phyloP scores from a whole-genome alignment of 23 tunicate species.

The Ascidia mentula region DNA sequence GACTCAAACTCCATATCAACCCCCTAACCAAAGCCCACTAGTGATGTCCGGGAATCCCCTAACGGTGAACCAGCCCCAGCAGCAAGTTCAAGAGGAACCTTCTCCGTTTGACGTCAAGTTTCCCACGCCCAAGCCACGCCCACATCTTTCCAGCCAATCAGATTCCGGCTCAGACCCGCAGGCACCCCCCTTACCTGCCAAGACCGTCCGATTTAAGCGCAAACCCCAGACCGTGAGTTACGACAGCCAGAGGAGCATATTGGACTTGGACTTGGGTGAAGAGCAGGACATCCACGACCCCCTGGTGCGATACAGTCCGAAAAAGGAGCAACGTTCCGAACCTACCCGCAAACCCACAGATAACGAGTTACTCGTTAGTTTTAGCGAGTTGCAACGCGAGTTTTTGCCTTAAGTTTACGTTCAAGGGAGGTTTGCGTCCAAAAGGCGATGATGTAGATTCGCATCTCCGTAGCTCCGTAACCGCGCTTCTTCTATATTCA shows the following conservation, averaged over 20 bases:
- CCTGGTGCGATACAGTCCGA: conserved; percentile 62
- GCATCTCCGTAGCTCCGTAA: too few species aligned
- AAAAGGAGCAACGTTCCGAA: neutral
- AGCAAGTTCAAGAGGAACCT: neutral
- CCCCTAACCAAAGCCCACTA: neutral
- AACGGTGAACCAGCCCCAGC: neutral
- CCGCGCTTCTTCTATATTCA: too few species aligned
- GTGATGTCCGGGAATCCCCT: conserved; percentile 11
- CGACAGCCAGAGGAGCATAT: conserved; percentile 40
- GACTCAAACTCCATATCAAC: neutral
- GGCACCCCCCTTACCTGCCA: conserved; percentile 32
- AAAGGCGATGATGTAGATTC: too few species aligned
- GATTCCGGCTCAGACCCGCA: neutral
- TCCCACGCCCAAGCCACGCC: conserved; percentile 25
- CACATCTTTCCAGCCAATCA: conserved; percentile 8
- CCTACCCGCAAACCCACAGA: neutral
- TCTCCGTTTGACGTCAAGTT: conserved; percentile 24
- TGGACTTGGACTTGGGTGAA: conserved; percentile 92
- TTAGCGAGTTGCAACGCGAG: conserved; percentile 38
- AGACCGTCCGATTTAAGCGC: conserved; percentile 32
- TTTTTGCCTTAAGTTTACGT: conserved; percentile 15
- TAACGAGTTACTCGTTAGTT: neutral
- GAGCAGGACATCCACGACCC: conserved; percentile 81
- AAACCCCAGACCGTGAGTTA: neutral
- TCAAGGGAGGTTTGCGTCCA: neutral